Percentiles rank a stretch among this genome's conserved stretches.
phyloP scores from a whole-genome alignment of 1,140 invertebrate genomes.

The Apis cerana region DNA sequence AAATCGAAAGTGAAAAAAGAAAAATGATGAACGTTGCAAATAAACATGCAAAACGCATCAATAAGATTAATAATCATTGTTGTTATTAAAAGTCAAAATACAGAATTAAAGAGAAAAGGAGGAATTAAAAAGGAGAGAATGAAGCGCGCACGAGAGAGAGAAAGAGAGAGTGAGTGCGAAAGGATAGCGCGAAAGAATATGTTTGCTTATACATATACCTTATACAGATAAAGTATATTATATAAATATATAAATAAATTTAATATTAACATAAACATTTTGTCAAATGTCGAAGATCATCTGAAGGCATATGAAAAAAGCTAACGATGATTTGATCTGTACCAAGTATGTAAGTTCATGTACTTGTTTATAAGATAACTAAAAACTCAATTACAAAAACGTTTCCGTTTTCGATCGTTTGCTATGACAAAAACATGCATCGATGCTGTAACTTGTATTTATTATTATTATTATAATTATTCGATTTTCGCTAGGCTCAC shows the following conservation, averaged over 20 bases:
- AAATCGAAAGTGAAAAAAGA: neutral
- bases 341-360: constrained; percentile 63
- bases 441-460: constrained; percentile 64
- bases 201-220: constrained; percentile 52
- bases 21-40: constrained; percentile 1
- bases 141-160: constrained; percentile 15
- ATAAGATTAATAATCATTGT: constrained; percentile 61
- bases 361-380: constrained; percentile 59
- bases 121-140: constrained; percentile 17
- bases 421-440: constrained; percentile 55
- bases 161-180: constrained; percentile 10
- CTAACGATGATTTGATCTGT: constrained; percentile 53
- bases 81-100: constrained; percentile 61
- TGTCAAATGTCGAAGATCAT: constrained; percentile 59
- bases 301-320: constrained; percentile 4
- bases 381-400: constrained; percentile 54
- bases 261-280: constrained; percentile 63
- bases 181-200: constrained; percentile 36
- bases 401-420: constrained; percentile 59
- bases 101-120: constrained; percentile 16
- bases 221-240: constrained; percentile 63
- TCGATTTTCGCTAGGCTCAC: constrained; percentile 64
- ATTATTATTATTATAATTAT: constrained; percentile 60
- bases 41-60: constrained; percentile 29
- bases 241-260: constrained; percentile 68